These are phyloP conservation scores for Ernsta delagoae DNA, from an alignment of 2,888 invertebrate genomes.

Conservation along the genomic window DNA sequence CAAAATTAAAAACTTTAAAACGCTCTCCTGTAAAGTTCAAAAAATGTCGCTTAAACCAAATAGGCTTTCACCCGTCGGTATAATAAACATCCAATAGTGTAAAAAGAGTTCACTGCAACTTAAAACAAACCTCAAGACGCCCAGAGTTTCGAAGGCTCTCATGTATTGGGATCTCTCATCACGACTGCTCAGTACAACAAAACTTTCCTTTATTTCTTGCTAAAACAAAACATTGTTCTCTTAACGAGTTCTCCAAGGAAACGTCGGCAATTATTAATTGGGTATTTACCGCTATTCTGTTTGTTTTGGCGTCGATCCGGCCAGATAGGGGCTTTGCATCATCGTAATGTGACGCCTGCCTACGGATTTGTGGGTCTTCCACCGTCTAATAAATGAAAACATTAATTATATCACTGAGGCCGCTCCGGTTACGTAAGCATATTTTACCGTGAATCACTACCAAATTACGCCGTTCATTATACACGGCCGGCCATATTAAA, in stretches of 20 bases:
- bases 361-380: conserved; percentile 53
- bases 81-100: no score
- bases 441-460: conserved; percentile 30
- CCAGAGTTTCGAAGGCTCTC: conserved; percentile 63
- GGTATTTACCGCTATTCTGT: conserved; percentile 69
- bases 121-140: conserved; percentile 64
- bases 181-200: conserved; percentile 59
- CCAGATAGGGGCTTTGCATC: conserved; percentile 68
- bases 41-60: no score
- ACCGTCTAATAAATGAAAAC: conserved; percentile 53
- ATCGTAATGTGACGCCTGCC: conserved; percentile 55
- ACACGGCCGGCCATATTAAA: conserved; percentile 50
- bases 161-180: conserved; percentile 56
- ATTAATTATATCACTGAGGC: conserved; percentile 21
- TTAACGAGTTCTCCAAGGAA: conserved; percentile 26
- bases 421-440: conserved; percentile 3
- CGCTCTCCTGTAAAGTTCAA: no score
- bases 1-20: no score
- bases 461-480: conserved; percentile 31
- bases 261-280: conserved; percentile 28
- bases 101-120: conserved; percentile 3
- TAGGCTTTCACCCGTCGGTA: no score
- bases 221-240: conserved; percentile 53
- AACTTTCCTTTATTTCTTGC: conserved; percentile 80
- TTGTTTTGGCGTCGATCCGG: conserved; percentile 65